Evolutionary conservation across 2,888 invertebrate genomes (phyloP).

Genomic region (Sphaerolaimus hirsutus): DNA sequence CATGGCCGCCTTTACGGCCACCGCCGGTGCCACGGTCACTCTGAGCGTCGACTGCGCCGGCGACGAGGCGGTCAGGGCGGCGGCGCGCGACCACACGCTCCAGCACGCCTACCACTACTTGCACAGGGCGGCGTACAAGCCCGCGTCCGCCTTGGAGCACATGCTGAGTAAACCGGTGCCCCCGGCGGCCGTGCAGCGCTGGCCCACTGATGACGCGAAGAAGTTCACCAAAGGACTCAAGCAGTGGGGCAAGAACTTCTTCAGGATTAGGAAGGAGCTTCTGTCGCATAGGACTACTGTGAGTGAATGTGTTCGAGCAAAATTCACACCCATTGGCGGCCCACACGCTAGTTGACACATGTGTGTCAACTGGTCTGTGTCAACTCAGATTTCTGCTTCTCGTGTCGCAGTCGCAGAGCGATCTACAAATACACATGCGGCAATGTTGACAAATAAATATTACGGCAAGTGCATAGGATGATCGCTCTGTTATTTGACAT

Average conservation of each 20-base stretch:
- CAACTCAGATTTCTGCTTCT: no score
- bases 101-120: conserved; percentile 25
- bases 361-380: no score
- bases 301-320: no score
- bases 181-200: conserved; percentile 85
- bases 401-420: no score
- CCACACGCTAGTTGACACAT: no score
- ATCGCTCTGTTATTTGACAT: no score
- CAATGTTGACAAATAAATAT: no score
- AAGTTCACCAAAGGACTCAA: conserved; percentile 90
- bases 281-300: conserved; percentile 81
- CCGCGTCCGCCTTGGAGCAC: conserved; percentile 77
- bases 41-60: conserved; percentile 43
- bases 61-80: conserved; percentile 85
- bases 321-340: no score
- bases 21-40: conserved; percentile 55
- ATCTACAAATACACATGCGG: no score
- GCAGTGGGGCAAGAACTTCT: conserved; percentile 96
- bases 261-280: conserved; percentile 80
- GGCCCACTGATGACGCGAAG: conserved; percentile 78
- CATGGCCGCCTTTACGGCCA: conserved; percentile 92
- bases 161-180: conserved; percentile 88
- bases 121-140: conserved; percentile 85
- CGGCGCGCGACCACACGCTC: conserved; percentile 24
- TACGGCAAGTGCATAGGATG: no score